phyloP scores from a whole-genome alignment of 2,888 invertebrate species.

The Brachypterus glaber region DNA sequence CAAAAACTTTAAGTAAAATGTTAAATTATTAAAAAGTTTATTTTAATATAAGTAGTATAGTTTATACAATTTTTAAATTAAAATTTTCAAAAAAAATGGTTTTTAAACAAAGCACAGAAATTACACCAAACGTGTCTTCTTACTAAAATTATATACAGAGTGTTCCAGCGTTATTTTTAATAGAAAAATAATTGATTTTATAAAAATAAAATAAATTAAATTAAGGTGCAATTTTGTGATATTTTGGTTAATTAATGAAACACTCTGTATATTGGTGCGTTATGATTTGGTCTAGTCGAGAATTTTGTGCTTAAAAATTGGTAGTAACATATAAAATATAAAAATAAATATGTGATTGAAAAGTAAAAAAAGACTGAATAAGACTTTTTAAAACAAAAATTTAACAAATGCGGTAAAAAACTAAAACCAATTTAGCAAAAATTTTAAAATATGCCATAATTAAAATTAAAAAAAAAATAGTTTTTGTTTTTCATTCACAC shows the following conservation, averaged over 20 bases:
- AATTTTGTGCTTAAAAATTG: conserved; percentile 24
- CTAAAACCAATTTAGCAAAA: conserved; percentile 6
- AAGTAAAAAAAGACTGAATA: conserved; percentile 38
- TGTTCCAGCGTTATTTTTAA: too few species aligned
- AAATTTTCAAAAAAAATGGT: too few species aligned
- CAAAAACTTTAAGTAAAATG: too few species aligned
- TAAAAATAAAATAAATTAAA: too few species aligned
- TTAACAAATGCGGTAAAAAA: conserved; percentile 1
- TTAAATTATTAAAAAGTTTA: conserved; percentile 23
- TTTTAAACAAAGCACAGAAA: too few species aligned
- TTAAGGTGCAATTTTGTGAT: too few species aligned
- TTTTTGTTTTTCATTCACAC: conserved; percentile 32
- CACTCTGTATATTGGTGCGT: conserved; percentile 26
- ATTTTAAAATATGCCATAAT: conserved; percentile 37
- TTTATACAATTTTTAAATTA: too few species aligned
- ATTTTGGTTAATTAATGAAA: too few species aligned
- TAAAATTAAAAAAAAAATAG: conserved; percentile 22
- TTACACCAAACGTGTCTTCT: conserved; percentile 41
- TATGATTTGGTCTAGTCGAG: conserved; percentile 22
- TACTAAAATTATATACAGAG: too few species aligned
- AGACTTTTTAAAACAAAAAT: conserved; percentile 21
- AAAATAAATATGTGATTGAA: conserved; percentile 35
- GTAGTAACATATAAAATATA: conserved; percentile 18
- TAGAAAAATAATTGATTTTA: too few species aligned
- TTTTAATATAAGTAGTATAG: conserved; percentile 24